phyloP scores from a whole-genome alignment of 2,113 vertebrate species.

The Bothrops jararaca region DNA sequence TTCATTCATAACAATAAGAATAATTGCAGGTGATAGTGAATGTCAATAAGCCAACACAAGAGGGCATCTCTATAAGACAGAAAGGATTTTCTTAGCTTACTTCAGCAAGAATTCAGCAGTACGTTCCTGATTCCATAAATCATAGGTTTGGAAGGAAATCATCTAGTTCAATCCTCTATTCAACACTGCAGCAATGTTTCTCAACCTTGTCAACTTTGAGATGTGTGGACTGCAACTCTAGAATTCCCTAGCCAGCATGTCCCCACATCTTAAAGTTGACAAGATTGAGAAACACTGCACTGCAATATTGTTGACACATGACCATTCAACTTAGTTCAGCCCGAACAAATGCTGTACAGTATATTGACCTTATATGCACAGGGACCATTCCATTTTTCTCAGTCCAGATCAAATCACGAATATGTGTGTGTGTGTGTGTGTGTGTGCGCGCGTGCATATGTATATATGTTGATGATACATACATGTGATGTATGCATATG shows the following conservation, averaged over 20 bases:
- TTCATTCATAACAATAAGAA: neutral
- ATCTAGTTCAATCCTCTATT: neutral
- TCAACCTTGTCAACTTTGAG: neutral
- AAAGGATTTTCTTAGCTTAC: neutral
- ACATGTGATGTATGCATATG: no score
- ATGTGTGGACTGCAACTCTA: neutral
- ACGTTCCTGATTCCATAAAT: neutral
- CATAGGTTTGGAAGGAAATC: neutral
- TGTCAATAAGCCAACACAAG: neutral
- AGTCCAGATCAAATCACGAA: neutral
- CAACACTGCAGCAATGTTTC: neutral
- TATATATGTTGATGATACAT: no score
- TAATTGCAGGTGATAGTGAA: neutral
- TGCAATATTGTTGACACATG: neutral
- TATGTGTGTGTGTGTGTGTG: no score
- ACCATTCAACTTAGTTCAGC: neutral
- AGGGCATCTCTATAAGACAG: neutral
- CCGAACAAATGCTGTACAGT: neutral
- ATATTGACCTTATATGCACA: neutral
- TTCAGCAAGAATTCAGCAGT: neutral
- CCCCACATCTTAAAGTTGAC: neutral
- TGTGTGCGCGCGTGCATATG: no score
- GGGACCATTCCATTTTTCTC: neutral
- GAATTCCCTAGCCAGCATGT: neutral
- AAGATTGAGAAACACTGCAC: neutral